Conservation (phyloP, 2,888 invertebrate genomes). For the Ectemnius cavifrons region DNA sequence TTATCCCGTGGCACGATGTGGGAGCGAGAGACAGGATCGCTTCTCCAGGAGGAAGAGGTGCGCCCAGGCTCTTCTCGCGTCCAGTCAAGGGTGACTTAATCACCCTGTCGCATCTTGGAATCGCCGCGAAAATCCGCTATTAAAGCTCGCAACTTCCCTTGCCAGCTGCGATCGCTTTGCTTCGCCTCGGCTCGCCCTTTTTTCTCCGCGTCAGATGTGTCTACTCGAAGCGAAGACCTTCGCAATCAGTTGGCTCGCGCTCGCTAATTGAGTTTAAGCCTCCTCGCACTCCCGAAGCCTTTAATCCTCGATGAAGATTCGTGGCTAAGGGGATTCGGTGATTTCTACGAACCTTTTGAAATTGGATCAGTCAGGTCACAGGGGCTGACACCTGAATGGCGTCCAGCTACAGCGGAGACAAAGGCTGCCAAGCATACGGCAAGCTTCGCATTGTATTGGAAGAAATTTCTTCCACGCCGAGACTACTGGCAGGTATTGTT, state of each 20-base stretch:
- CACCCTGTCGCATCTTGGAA: slow-evolving; percentile 70
- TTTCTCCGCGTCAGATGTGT: no score
- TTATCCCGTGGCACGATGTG: slow-evolving; percentile 60
- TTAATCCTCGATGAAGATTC: slow-evolving; percentile 21
- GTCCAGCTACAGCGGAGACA: no score
- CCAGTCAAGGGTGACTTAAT: slow-evolving; percentile 70
- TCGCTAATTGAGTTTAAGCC: slow-evolving; percentile 5
- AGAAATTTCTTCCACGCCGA: no score
- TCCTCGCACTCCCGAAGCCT: slow-evolving; percentile 21
- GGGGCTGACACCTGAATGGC: no score
- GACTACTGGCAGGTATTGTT: no score
- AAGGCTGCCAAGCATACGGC: no score
- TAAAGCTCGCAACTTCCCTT: slow-evolving; percentile 46
- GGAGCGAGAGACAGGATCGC: no score
- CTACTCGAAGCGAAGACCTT: slow-evolving; percentile 17
- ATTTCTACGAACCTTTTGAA: not conserved
- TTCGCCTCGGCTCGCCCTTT: not conserved
- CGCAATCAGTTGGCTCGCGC: slow-evolving; percentile 27
- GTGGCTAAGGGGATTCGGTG: slow-evolving; percentile 24
- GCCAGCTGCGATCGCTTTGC: not conserved
- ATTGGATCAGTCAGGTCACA: no score
- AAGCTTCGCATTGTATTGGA: no score
- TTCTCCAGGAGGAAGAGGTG: no score
- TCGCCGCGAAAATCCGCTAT: slow-evolving; percentile 64
- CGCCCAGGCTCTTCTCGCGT: slow-evolving; percentile 13